A percentile compares a stretch with the other conserved stretches of the same genome.
These are phyloP conservation scores for Falco naumanni DNA, from an alignment of 2,797 vertebrate species.

Conservation along the genomic window DNA sequence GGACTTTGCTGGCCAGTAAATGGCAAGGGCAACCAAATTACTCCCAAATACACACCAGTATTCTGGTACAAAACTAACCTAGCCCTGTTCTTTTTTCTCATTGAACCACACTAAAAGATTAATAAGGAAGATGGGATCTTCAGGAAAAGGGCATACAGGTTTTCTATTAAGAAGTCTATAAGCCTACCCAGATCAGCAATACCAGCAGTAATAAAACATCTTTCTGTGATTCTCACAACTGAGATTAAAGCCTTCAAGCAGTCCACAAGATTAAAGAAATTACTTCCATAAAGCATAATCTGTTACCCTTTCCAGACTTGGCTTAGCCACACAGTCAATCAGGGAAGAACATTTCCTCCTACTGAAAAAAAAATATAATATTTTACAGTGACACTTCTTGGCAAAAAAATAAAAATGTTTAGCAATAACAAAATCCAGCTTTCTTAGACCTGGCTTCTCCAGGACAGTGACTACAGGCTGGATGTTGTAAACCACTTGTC, in stretches of 20 bases:
- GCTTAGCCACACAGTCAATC: not conserved
- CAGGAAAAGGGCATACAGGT: not conserved
- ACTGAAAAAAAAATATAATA: not conserved
- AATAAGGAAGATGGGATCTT: not conserved
- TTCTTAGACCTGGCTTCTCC: not conserved
- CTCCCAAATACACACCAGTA: not conserved
- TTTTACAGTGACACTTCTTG: not conserved
- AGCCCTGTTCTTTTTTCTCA: not conserved
- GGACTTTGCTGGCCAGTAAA: not conserved
- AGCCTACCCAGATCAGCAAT: not conserved
- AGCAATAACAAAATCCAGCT: constrained; percentile 7
- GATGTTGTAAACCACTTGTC: not conserved
- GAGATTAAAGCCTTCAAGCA: not conserved
- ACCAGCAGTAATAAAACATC: not conserved
- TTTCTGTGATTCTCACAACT: not conserved
- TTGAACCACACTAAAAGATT: not conserved
- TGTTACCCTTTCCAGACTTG: not conserved
- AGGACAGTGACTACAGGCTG: not conserved
- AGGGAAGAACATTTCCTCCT: not conserved
- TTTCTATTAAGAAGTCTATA: not conserved
- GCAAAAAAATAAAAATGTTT: not conserved
- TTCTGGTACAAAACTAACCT: not conserved
- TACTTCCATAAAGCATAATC: not conserved
- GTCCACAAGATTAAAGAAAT: constrained; percentile 34
- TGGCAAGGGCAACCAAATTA: not conserved